A percentile compares a stretch with the other conserved stretches of the same genome.
These are phyloP conservation scores for Chorisops tibialis DNA, from an alignment of 2,888 invertebrate species.

Conservation along the genomic window DNA sequence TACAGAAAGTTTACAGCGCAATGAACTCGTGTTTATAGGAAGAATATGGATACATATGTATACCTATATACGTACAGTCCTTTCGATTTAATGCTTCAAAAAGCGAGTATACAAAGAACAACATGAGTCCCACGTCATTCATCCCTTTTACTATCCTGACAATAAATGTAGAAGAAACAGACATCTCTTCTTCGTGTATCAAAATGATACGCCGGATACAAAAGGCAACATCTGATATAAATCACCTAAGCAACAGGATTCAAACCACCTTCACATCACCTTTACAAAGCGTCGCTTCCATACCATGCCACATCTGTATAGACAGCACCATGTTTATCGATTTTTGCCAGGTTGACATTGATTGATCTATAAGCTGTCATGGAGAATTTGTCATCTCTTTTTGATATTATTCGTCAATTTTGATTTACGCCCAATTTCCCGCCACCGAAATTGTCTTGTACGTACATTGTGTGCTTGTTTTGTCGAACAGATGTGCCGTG, in stretches of 20 bases:
- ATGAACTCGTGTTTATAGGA: background rate
- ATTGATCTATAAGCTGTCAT: slow-evolving; percentile 48
- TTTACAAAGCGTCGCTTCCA: background rate
- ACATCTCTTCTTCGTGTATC: too few species aligned
- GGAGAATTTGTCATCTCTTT: slow-evolving; percentile 41
- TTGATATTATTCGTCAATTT: slow-evolving; percentile 43
- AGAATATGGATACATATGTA: slow-evolving; percentile 1
- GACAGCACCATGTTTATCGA: slow-evolving; percentile 48
- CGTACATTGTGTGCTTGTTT: too few species aligned
- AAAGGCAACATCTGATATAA: slow-evolving; percentile 19
- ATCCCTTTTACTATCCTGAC: too few species aligned
- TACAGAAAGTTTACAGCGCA: slow-evolving; percentile 12
- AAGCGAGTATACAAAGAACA: background rate
- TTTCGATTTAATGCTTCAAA: background rate
- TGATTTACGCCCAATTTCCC: slow-evolving; percentile 38
- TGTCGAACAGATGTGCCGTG: slow-evolving; percentile 16
- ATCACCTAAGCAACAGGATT: slow-evolving; percentile 32
- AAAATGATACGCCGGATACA: too few species aligned
- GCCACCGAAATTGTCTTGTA: background rate
- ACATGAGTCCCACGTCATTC: too few species aligned
- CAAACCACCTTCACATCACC: background rate
- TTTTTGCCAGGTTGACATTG: slow-evolving; percentile 48
- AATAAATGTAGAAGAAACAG: too few species aligned
- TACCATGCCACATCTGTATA: slow-evolving; percentile 35
- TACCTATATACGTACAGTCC: background rate